phyloP scores from a whole-genome alignment of 2,797 vertebrate genomes.

The Anguilla obscura region DNA sequence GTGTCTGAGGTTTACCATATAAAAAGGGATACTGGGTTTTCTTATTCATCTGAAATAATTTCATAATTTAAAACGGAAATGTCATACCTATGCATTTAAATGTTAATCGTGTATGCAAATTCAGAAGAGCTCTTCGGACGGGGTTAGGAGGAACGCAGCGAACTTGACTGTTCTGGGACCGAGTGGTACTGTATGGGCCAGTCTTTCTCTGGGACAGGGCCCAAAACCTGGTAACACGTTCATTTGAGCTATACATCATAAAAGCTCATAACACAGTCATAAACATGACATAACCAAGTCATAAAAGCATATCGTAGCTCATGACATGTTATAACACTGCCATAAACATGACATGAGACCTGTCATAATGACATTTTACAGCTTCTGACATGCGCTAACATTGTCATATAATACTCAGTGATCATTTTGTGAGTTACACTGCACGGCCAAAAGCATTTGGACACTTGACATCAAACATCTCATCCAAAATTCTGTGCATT shows the following conservation, averaged over 20 bases:
- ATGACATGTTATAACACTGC: neutral
- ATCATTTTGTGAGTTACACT: no score
- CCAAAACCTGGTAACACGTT: no score
- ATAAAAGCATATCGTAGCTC: no score
- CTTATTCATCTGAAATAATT: slow-evolving; percentile 21
- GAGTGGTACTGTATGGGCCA: neutral
- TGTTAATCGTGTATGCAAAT: slow-evolving; percentile 36
- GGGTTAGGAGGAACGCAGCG: slow-evolving; percentile 28
- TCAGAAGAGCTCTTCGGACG: slow-evolving; percentile 44
- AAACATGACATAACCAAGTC: no score
- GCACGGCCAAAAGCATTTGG: no score
- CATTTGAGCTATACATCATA: no score
- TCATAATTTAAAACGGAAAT: slow-evolving; percentile 26
- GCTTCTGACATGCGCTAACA: neutral
- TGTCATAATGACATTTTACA: neutral
- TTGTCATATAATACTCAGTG: neutral
- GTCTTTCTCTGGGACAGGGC: neutral
- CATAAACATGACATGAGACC: neutral
- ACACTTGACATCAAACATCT: no score
- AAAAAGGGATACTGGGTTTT: slow-evolving; percentile 11
- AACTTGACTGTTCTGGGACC: slow-evolving; percentile 28
- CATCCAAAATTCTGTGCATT: no score
- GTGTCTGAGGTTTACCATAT: slow-evolving; percentile 8
- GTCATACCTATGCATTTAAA: slow-evolving; percentile 18
- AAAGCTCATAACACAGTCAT: no score